These are phyloP conservation scores for Seira musarum DNA, from an alignment of 2,888 invertebrate species.

Conservation along the genomic window DNA sequence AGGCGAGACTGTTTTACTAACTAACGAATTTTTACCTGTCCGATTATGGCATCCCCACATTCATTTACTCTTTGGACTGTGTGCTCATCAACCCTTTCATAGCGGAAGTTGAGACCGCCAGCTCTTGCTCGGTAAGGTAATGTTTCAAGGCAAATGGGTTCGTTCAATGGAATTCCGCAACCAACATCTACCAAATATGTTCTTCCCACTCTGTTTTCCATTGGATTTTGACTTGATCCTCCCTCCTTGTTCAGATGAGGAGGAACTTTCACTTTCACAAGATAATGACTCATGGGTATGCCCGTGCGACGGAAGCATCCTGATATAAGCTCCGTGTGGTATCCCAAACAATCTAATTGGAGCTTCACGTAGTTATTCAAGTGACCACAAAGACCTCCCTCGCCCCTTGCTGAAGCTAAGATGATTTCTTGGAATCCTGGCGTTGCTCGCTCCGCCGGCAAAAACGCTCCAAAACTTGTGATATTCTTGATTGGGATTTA, in stretches of 20 bases:
- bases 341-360: conserved; percentile 52
- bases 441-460: conserved; percentile 37
- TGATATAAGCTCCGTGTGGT: neutral
- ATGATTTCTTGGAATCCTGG: conserved; percentile 32
- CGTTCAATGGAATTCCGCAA: conserved; percentile 57
- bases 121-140: conserved; percentile 40
- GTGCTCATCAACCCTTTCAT: conserved; percentile 46
- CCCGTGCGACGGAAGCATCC: conserved; percentile 50
- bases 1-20: too few relatives aligned
- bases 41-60: conserved; percentile 57
- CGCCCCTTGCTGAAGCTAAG: neutral
- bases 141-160: conserved; percentile 48
- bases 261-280: conserved; percentile 41
- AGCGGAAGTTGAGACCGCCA: conserved; percentile 52
- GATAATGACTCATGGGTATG: conserved; percentile 33
- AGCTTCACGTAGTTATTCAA: conserved; percentile 45
- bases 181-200: conserved; percentile 58
- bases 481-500: conserved; percentile 49
- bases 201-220: conserved; percentile 6
- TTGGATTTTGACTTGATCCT: neutral
- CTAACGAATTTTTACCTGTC: too few relatives aligned
- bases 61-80: conserved; percentile 51
- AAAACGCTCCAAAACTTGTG: conserved; percentile 44
- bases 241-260: conserved; percentile 16
- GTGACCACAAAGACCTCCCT: conserved; percentile 54